phyloP scores from a whole-genome alignment of 2,113 vertebrate genomes.

The Lates calcarifer region DNA sequence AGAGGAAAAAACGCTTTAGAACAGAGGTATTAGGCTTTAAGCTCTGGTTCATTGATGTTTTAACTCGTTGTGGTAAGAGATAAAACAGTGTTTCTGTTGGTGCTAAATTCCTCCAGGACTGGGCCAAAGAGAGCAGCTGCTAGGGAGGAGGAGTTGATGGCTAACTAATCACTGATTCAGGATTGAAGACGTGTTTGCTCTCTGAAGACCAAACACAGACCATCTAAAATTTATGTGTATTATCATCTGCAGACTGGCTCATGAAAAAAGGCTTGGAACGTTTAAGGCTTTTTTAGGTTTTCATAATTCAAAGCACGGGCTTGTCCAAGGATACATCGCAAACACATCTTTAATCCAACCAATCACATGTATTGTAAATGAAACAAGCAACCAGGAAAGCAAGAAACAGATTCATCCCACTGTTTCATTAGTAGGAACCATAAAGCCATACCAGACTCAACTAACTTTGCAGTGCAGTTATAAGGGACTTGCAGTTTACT shows the following conservation, averaged over 20 bases:
- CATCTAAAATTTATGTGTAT: conserved; percentile 25
- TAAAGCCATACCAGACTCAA: background rate
- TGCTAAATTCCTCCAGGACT: conserved; percentile 53
- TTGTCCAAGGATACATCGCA: conserved; percentile 45
- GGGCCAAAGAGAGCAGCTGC: conserved; percentile 46
- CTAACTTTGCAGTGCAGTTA: no score
- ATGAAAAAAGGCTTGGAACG: conserved; percentile 11
- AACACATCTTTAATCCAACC: conserved; percentile 26
- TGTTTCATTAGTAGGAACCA: background rate
- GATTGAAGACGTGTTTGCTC: conserved; percentile 45
- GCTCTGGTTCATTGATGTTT: conserved; percentile 75
- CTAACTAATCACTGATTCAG: conserved; percentile 46
- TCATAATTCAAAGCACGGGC: conserved; percentile 26
- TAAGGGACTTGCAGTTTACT: no score
- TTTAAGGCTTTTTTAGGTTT: background rate
- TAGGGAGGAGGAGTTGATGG: conserved; percentile 36
- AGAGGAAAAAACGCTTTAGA: conserved; percentile 61
- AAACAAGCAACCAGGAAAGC: background rate
- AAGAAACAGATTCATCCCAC: background rate
- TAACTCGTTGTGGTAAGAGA: conserved; percentile 70
- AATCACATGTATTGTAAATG: conserved; percentile 3
- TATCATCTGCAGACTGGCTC: conserved; percentile 26
- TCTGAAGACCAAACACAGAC: conserved; percentile 37
- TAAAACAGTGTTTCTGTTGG: conserved; percentile 54
- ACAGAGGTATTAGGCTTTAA: conserved; percentile 70